Conservation (phyloP, 37 sponge, comb jelly and placozoan genomes). For the Cliona cf. orientalis region DNA sequence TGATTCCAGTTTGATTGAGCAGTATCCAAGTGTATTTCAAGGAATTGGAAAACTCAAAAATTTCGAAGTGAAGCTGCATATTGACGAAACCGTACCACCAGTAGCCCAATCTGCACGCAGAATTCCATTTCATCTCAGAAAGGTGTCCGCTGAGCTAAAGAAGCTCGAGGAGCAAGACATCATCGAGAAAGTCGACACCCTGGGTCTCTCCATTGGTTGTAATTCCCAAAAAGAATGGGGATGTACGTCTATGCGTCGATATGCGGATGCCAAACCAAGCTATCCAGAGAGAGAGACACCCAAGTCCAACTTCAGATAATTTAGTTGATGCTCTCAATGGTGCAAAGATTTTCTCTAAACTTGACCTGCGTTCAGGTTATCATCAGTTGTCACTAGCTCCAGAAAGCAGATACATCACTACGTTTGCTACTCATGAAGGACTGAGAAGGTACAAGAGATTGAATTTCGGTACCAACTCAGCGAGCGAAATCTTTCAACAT, state of each 20-base stretch:
- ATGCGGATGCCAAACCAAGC: conserved; percentile 62
- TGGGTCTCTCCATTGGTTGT: conserved; percentile 66
- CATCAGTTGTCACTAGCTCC: conserved; percentile 38
- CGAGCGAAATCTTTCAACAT: conserved; percentile 53
- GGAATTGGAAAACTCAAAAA: conserved; percentile 52
- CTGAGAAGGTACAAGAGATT: conserved; percentile 38
- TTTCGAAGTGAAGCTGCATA: conserved; percentile 48
- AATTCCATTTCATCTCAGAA: conserved; percentile 53
- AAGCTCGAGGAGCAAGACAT: conserved; percentile 35
- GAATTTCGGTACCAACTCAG: conserved; percentile 58
- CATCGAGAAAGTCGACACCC: conserved; percentile 49
- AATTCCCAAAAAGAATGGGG: conserved; percentile 62
- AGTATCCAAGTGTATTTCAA: conserved; percentile 39
- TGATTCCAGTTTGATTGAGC: not conserved
- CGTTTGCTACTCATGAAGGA: conserved; percentile 55
- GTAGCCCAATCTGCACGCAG: conserved; percentile 41
- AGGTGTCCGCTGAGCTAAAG: conserved; percentile 48
- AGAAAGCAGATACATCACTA: conserved; percentile 50
- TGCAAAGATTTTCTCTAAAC: conserved; percentile 39
- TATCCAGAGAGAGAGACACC: conserved; percentile 48
- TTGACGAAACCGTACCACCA: conserved; percentile 32
- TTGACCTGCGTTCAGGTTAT: conserved; percentile 49
- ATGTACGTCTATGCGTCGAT: conserved; percentile 57
- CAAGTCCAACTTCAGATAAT: conserved; percentile 44
- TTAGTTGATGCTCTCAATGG: conserved; percentile 31